Conservation (phyloP, 2,888 invertebrate species). For the Poecilobothrus nobilitatus region DNA sequence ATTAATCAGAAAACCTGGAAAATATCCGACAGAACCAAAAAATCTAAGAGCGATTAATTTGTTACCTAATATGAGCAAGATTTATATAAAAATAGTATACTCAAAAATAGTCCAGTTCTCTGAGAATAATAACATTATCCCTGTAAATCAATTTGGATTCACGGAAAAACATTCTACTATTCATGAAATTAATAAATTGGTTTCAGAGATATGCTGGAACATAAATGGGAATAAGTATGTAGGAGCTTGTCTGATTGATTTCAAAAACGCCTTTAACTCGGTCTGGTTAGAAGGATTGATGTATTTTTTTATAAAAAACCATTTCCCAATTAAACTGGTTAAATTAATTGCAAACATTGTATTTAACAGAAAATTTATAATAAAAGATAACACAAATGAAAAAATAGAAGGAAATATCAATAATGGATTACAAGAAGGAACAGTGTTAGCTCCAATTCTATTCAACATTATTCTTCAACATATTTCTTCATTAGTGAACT, state of each 20-base stretch:
- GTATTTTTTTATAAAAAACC: neutral
- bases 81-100: neutral
- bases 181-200: neutral
- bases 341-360: no score
- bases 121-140: no score
- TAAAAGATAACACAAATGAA: no score
- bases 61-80: neutral
- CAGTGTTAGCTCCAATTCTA: no score
- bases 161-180: neutral
- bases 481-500: no score
- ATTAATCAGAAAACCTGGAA: neutral
- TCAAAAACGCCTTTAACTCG: neutral
- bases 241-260: neutral
- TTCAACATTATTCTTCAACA: no score
- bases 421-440: no score
- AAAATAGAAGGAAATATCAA: no score
- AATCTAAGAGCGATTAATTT: neutral
- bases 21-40: neutral
- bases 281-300: neutral
- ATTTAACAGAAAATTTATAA: no score
- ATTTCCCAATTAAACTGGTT: no score
- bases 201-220: neutral
- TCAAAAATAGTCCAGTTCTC: no score
- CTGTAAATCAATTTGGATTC: neutral
- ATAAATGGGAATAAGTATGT: neutral